Percentiles rank a stretch among this genome's conserved stretches.
Evolutionary conservation across 2,888 invertebrate species (phyloP).

Genomic region (Noctua janthe): DNA sequence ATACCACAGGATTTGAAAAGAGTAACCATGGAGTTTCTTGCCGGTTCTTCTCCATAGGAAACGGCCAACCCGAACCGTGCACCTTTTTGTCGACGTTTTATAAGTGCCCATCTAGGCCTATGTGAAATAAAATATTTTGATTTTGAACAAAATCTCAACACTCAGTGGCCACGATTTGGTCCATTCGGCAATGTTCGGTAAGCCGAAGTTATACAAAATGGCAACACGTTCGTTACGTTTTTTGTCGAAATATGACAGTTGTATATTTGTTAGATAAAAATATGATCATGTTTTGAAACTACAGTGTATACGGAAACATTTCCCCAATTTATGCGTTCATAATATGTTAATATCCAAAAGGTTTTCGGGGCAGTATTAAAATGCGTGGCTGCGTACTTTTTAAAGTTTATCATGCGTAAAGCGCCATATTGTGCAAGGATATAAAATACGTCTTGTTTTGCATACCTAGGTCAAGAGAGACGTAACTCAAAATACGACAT

Average conservation of each 20-base stretch:
- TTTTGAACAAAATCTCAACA: too few relatives aligned
- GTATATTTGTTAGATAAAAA: constrained; percentile 16
- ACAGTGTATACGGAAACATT: constrained; percentile 38
- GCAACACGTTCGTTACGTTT: not conserved
- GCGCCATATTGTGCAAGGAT: constrained; percentile 47
- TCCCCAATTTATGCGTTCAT: constrained; percentile 42
- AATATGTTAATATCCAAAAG: constrained; percentile 52
- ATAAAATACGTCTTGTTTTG: constrained; percentile 28
- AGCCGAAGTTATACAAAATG: constrained; percentile 1
- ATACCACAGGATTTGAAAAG: too few relatives aligned
- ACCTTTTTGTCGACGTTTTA: too few relatives aligned
- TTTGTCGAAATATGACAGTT: constrained; percentile 7
- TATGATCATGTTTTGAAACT: constrained; percentile 4
- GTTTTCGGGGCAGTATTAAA: constrained; percentile 60
- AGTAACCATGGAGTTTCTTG: too few relatives aligned
- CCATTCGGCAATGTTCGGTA: constrained; percentile 17
- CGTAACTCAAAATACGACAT: constrained; percentile 42
- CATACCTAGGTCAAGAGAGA: constrained; percentile 44
- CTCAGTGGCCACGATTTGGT: not conserved
- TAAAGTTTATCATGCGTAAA: constrained; percentile 42
- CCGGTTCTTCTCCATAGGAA: too few relatives aligned
- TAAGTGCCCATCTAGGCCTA: too few relatives aligned
- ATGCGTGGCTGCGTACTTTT: constrained; percentile 46
- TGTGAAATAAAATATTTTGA: too few relatives aligned
- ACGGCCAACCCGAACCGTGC: too few relatives aligned